Evolutionary conservation across 2,888 invertebrate genomes (phyloP).

Genomic region (Pristionchus exspectatus): DNA sequence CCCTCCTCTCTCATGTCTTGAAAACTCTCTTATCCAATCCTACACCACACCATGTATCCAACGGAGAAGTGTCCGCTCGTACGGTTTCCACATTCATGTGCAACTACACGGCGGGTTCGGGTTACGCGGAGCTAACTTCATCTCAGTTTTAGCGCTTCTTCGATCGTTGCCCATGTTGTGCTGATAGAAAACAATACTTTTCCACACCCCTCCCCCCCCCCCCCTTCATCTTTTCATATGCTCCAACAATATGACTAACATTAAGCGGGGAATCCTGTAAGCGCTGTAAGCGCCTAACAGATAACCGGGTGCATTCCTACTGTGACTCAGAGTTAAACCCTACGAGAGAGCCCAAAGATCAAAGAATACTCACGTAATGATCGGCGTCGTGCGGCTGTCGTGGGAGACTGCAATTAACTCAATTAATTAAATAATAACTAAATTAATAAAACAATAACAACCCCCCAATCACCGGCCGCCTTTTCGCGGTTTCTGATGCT

Average conservation of each 20-base stretch:
- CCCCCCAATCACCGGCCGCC: background rate
- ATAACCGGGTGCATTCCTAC: background rate
- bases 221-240: too few species aligned
- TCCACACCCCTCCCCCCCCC: too few species aligned
- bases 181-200: too few species aligned
- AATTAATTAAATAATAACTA: background rate
- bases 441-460: constrained; percentile 12
- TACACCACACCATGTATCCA: too few species aligned
- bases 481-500: background rate
- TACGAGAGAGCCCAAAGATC: background rate
- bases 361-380: constrained; percentile 37
- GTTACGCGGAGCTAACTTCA: background rate
- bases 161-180: background rate
- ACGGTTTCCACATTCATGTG: too few species aligned
- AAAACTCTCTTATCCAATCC: too few species aligned
- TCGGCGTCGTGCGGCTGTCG: constrained; percentile 30
- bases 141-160: background rate
- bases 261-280: background rate
- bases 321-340: background rate
- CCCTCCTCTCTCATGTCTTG: too few species aligned
- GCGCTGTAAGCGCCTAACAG: background rate
- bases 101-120: too few species aligned
- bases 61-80: too few species aligned
- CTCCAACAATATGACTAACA: background rate
- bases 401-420: constrained; percentile 5